Percentiles rank a stretch among this genome's conserved stretches.
Conservation (phyloP, 2,797 vertebrate species). For the Eremophila alpestris region DNA sequence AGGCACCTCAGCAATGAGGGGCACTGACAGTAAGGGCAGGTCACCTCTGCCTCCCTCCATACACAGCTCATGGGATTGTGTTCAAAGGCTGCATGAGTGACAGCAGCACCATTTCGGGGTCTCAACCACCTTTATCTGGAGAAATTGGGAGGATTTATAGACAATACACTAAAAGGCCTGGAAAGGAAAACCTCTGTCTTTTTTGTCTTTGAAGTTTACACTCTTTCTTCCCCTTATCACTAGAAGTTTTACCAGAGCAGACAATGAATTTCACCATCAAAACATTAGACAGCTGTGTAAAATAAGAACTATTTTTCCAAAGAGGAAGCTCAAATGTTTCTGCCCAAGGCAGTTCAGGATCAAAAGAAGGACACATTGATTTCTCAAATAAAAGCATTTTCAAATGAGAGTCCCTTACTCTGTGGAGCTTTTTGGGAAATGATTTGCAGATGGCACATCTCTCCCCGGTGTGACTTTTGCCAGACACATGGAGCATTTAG, state of each 20-base stretch:
- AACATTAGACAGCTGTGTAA: constrained; percentile 32
- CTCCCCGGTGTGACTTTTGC: not conserved
- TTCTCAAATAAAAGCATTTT: constrained; percentile 50
- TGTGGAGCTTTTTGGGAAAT: constrained; percentile 47
- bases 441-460: constrained; percentile 52
- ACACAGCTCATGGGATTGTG: not conserved
- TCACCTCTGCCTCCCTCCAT: not conserved
- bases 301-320: constrained; percentile 28
- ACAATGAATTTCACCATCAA: constrained; percentile 5
- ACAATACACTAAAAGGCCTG: not conserved
- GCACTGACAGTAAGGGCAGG: not conserved
- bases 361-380: constrained; percentile 51
- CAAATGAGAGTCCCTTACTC: constrained; percentile 25
- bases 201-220: constrained; percentile 27
- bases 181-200: not conserved
- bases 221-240: constrained; percentile 27
- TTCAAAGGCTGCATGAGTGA: not conserved
- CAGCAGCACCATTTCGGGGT: not conserved
- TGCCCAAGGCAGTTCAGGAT: constrained; percentile 54
- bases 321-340: constrained; percentile 47
- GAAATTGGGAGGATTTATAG: not conserved
- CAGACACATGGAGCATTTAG: not conserved
- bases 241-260: constrained; percentile 22
- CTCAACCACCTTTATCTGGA: not conserved
- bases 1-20: not conserved